Conservation (phyloP, 1,140 invertebrate species). For the Diuraphis noxia region DNA sequence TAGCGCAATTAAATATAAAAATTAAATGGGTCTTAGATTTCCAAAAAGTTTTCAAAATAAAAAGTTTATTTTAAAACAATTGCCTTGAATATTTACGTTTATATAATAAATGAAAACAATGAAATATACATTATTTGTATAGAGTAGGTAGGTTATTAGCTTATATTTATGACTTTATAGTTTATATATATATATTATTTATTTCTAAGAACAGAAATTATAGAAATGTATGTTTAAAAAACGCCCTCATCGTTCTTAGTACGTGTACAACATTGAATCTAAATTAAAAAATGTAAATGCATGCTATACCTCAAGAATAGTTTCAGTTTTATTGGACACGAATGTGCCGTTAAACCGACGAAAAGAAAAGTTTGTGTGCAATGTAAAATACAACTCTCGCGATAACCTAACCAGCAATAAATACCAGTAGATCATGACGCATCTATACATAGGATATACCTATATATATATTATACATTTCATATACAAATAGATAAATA, state of each 20-base stretch:
- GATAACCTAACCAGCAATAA: not conserved
- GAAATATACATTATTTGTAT: not conserved
- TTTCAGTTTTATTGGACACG: not conserved
- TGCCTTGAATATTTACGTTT: not conserved
- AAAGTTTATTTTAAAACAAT: not conserved
- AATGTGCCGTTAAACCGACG: constrained; percentile 1
- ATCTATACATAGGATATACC: not conserved
- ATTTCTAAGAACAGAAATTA: not conserved
- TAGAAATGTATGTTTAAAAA: not conserved
- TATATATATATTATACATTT: not conserved
- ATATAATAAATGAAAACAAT: not conserved
- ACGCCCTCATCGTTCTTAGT: not conserved
- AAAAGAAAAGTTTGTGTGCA: not conserved
- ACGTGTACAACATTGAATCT: not conserved
- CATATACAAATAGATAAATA: not conserved
- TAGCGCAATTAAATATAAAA: not conserved
- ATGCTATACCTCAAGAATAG: constrained; percentile 1
- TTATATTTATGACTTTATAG: not conserved
- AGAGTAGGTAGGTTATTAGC: not conserved
- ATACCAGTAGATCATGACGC: not conserved
- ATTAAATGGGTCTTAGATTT: not conserved
- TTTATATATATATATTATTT: not conserved
- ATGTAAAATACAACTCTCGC: not conserved
- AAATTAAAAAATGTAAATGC: constrained; percentile 4
- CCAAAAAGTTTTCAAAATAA: not conserved